Percentiles rank a stretch among this genome's conserved stretches.
Evolutionary conservation across 2,113 vertebrate species (phyloP).

Genomic region (Callipepla squamata): DNA sequence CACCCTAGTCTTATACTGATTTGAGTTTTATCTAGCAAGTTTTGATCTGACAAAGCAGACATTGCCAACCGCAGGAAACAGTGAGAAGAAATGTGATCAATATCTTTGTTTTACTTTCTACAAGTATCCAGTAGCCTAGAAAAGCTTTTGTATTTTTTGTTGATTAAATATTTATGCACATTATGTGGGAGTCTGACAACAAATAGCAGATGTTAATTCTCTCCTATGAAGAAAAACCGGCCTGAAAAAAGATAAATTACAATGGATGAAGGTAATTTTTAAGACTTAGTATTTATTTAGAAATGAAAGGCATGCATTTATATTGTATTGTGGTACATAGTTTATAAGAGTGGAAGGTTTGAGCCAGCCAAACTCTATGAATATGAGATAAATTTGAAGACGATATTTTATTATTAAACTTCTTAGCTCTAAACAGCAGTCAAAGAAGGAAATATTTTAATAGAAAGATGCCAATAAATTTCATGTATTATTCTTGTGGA

Average conservation of each 20-base stretch:
- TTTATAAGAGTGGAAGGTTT: constrained; percentile 19
- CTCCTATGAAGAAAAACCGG: constrained; percentile 40
- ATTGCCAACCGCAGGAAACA: background rate
- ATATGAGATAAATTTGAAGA: background rate
- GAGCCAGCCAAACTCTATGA: constrained; percentile 4
- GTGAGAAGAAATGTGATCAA: background rate
- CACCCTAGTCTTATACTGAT: background rate
- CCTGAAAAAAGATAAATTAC: constrained; percentile 13
- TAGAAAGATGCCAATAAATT: background rate
- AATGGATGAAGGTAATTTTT: constrained; percentile 77
- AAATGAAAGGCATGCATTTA: rapidly evolving
- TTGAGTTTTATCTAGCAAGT: background rate
- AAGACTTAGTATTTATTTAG: constrained; percentile 3
- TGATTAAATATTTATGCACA: constrained; percentile 53
- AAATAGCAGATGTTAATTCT: constrained; percentile 49
- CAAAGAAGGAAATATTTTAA: background rate
- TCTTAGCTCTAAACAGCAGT: background rate
- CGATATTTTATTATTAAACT: background rate
- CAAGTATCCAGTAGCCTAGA: constrained; percentile 18
- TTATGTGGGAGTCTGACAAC: constrained; percentile 39
- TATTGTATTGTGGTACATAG: background rate
- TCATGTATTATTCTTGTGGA: background rate
- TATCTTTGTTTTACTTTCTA: background rate
- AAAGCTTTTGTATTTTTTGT: constrained; percentile 63
- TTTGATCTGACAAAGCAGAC: background rate